A percentile compares a stretch with the other conserved stretches of the same genome.
These are phyloP conservation scores for Watsonalla cultraria DNA, from an alignment of 2,888 invertebrate genomes.

Conservation along the genomic window DNA sequence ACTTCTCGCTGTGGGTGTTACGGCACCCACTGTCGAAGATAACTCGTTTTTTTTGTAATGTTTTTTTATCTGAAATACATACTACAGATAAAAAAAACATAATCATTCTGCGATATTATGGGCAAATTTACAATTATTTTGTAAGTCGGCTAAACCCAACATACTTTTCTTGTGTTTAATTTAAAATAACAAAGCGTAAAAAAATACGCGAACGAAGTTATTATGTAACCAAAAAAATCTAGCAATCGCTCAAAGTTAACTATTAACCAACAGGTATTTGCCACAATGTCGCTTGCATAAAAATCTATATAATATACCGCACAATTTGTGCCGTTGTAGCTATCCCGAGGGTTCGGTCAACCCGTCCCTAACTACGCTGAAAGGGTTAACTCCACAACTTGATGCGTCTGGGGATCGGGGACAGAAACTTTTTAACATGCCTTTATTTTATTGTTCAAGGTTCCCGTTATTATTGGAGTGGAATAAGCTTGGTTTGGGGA, in stretches of 20 bases:
- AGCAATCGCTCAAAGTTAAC: neutral
- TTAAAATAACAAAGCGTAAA: too few relatives aligned
- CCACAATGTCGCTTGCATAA: neutral
- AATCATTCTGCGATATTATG: too few relatives aligned
- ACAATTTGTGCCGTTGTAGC: neutral
- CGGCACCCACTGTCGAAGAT: too few relatives aligned
- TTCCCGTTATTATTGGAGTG: neutral
- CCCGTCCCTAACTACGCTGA: slow-evolving; percentile 3
- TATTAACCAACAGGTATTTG: neutral
- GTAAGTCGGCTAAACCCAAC: too few relatives aligned
- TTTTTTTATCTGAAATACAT: too few relatives aligned
- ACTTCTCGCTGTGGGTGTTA: too few relatives aligned
- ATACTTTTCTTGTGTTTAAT: too few relatives aligned
- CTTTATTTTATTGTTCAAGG: slow-evolving; percentile 4
- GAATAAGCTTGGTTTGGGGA: neutral
- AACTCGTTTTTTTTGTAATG: too few relatives aligned
- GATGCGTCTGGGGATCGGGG: slow-evolving; percentile 7
- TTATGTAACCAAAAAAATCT: neutral
- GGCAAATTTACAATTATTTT: too few relatives aligned
- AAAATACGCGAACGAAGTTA: neutral
- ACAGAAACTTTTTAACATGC: slow-evolving; percentile 1
- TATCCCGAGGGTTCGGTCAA: neutral
- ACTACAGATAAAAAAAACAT: too few relatives aligned
- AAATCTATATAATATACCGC: neutral
- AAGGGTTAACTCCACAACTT: slow-evolving; percentile 15